Percentiles rank a stretch among this genome's conserved stretches.
These are phyloP conservation scores for Schizotus pectinicornis DNA, from an alignment of 2,888 invertebrate species.

Conservation along the genomic window DNA sequence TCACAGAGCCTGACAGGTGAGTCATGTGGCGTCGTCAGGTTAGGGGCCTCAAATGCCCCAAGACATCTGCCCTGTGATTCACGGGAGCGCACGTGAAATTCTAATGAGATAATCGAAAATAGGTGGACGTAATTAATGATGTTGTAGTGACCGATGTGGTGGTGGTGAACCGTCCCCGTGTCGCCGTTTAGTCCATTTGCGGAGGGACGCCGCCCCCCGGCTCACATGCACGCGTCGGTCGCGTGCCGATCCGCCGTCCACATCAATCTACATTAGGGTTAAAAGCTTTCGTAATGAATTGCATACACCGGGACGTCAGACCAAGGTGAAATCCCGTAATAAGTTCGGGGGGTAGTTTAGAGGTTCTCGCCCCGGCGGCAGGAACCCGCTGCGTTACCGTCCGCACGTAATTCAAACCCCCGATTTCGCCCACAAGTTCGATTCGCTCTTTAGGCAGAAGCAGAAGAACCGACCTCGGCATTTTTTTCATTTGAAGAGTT, in stretches of 20 bases:
- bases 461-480: too few relatives aligned
- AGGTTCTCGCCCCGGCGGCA: too few relatives aligned
- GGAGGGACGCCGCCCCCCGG: slow-evolving; percentile 14
- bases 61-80: slow-evolving; percentile 28
- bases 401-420: too few relatives aligned
- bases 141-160: slow-evolving; percentile 1
- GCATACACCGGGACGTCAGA: slow-evolving; percentile 50
- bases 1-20: slow-evolving; percentile 33
- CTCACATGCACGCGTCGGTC: slow-evolving; percentile 42
- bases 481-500: too few relatives aligned
- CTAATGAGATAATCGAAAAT: slow-evolving; percentile 24
- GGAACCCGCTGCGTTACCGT: too few relatives aligned
- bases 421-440: too few relatives aligned
- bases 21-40: slow-evolving; percentile 29
- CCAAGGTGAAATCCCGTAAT: not conserved
- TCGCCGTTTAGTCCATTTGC: slow-evolving; percentile 23
- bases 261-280: slow-evolving; percentile 60
- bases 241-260: slow-evolving; percentile 50
- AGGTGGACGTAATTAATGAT: slow-evolving; percentile 18
- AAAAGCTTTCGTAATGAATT: slow-evolving; percentile 60
- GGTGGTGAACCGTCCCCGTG: slow-evolving; percentile 8
- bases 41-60: slow-evolving; percentile 23
- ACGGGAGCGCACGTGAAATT: slow-evolving; percentile 9
- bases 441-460: too few relatives aligned
- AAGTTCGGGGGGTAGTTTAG: too few relatives aligned